Conservation (phyloP, 2,797 vertebrate species). For the Carapus acus region DNA sequence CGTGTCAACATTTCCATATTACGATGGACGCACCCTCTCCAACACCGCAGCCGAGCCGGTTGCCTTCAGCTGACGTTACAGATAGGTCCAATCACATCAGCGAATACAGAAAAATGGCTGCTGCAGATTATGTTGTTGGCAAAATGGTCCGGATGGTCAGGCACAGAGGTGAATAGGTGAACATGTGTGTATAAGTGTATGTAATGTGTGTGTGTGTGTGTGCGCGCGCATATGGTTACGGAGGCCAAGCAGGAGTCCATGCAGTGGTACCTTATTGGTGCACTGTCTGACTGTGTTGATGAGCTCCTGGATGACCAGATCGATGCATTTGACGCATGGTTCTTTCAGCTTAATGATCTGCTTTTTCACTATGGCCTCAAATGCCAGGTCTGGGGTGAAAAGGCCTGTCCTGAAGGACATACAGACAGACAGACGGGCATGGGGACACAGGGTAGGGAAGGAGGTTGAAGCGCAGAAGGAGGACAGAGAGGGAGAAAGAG, state of each 20-base stretch:
- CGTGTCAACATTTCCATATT: no score
- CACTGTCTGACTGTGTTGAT: slow-evolving; percentile 96
- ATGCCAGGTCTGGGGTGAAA: slow-evolving; percentile 95
- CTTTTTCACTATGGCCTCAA: slow-evolving; percentile 98
- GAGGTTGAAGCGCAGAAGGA: neutral
- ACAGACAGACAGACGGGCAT: slow-evolving; percentile 54
- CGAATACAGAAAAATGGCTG: neutral
- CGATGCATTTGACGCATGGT: slow-evolving; percentile 95
- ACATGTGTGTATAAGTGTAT: no score
- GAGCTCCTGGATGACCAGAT: slow-evolving; percentile 97
- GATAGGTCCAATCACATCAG: neutral
- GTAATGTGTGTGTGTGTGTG: neutral
- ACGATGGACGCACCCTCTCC: slow-evolving; percentile 34
- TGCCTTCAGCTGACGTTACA: neutral
- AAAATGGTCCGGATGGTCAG: slow-evolving; percentile 1
- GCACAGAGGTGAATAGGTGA: slow-evolving; percentile 35
- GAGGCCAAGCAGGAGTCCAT: slow-evolving; percentile 38
- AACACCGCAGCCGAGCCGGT: slow-evolving; percentile 19
- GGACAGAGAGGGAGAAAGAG: slow-evolving; percentile 33
- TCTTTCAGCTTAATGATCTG: slow-evolving; percentile 98
- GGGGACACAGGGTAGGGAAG: slow-evolving; percentile 37
- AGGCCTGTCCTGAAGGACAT: slow-evolving; percentile 86
- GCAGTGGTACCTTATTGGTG: slow-evolving; percentile 86
- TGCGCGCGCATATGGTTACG: no score
- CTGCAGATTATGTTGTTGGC: neutral